Percentiles rank a stretch among this genome's conserved stretches.
Evolutionary conservation across 2,888 invertebrate genomes (phyloP).

Genomic region (Andrena chrysosceles): DNA sequence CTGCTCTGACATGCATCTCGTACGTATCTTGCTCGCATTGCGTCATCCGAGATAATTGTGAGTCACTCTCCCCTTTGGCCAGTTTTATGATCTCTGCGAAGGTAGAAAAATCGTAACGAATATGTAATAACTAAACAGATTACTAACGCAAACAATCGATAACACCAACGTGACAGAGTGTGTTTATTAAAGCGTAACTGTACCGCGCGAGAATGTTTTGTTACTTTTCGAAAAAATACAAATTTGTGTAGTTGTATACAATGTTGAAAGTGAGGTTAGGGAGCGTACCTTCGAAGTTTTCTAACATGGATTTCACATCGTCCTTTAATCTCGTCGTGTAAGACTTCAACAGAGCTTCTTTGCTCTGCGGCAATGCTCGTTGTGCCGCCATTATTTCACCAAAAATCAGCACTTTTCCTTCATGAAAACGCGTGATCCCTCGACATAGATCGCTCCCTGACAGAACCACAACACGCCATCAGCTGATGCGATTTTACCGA

Average conservation of each 20-base stretch:
- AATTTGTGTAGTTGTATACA: background rate
- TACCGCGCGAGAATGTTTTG: rapidly evolving
- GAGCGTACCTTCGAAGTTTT: constrained; percentile 96
- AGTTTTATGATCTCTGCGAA: constrained; percentile 94
- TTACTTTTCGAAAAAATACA: background rate
- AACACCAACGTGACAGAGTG: background rate
- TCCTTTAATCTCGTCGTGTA: constrained; percentile 97
- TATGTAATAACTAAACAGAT: background rate
- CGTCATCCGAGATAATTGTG: constrained; percentile 94
- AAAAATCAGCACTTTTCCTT: background rate
- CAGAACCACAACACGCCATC: constrained; percentile 3
- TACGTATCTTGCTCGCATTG: constrained; percentile 98
- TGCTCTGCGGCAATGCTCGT: constrained; percentile 94
- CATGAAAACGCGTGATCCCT: background rate
- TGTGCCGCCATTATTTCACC: constrained; percentile 82
- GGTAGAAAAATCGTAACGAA: background rate
- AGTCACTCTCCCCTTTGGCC: constrained; percentile 95
- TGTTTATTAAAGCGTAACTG: background rate
- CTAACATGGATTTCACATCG: constrained; percentile 98
- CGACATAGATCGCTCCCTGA: background rate
- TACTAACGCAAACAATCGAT: too few species aligned
- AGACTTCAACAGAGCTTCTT: constrained; percentile 97
- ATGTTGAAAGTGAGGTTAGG: constrained; percentile 54
- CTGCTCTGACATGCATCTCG: constrained; percentile 98
- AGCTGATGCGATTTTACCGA: constrained; percentile 47